Percentiles rank a stretch among this genome's conserved stretches.
Evolutionary conservation across 53 echinoderm and acorn worm species (phyloP).

Genomic region (Paracentrotus lividus): DNA sequence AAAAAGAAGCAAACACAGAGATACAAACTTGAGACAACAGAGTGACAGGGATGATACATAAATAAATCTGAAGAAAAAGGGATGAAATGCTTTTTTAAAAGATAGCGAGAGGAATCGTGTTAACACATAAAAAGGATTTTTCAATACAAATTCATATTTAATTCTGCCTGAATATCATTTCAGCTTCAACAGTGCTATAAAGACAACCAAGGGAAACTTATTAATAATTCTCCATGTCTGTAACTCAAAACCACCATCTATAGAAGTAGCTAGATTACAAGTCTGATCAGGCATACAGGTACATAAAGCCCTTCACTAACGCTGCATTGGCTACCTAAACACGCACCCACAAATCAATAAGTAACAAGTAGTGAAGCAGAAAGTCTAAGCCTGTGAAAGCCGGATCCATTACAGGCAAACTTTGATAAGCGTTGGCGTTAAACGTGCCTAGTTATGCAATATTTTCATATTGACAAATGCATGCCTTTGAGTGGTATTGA

Average conservation of each 20-base stretch:
- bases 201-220: background rate
- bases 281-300: slow-evolving; percentile 20
- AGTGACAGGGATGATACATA: background rate
- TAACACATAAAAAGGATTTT: background rate
- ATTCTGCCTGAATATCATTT: slow-evolving; percentile 5
- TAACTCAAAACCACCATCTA: slow-evolving; percentile 27
- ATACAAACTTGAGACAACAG: background rate
- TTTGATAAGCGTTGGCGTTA: background rate
- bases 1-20: background rate
- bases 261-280: background rate
- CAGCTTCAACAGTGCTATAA: background rate
- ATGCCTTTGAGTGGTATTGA: slow-evolving; percentile 14
- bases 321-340: slow-evolving; percentile 55
- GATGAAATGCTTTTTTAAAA: background rate
- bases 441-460: slow-evolving; percentile 52
- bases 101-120: background rate
- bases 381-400: slow-evolving; percentile 27
- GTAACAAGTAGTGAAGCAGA: slow-evolving; percentile 54
- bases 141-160: slow-evolving; percentile 9
- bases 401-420: slow-evolving; percentile 51
- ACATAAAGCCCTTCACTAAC: slow-evolving; percentile 10
- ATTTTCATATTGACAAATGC: background rate
- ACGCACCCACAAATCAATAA: slow-evolving; percentile 64
- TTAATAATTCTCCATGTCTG: slow-evolving; percentile 7
- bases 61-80: background rate